phyloP scores from a whole-genome alignment of 2,113 vertebrate genomes.

The Poicephalus gulielmi region DNA sequence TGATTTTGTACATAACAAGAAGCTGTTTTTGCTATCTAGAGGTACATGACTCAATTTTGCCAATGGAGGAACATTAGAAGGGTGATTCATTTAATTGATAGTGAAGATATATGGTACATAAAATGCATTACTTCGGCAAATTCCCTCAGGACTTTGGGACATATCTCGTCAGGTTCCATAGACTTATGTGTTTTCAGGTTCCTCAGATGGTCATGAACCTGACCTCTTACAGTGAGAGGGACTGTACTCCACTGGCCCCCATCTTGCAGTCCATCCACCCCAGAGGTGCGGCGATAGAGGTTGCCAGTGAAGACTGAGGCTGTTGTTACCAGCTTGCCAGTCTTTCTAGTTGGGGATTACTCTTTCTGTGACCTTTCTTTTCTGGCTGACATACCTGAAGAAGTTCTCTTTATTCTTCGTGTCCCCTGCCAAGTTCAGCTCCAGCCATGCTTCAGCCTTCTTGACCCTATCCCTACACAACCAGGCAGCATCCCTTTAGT shows the following conservation, averaged over 20 bases:
- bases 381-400: background rate
- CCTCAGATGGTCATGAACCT: background rate
- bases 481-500: rapidly evolving
- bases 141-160: background rate
- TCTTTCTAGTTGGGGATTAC: rapidly evolving
- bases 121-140: background rate
- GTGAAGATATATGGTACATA: background rate
- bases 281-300: background rate
- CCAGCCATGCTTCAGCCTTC: too few relatives aligned
- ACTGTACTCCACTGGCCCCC: background rate
- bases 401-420: background rate
- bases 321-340: background rate
- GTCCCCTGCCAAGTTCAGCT: background rate
- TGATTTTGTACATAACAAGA: background rate
- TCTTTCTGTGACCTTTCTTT: background rate
- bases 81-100: background rate
- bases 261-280: background rate
- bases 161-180: background rate
- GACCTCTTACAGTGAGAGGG: background rate
- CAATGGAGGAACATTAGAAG: background rate
- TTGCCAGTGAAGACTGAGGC: background rate
- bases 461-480: background rate
- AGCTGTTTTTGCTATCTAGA: background rate
- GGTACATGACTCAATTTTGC: background rate
- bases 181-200: background rate